Conservation (phyloP, 2,888 invertebrate genomes). For the Ptilodon capucinus region DNA sequence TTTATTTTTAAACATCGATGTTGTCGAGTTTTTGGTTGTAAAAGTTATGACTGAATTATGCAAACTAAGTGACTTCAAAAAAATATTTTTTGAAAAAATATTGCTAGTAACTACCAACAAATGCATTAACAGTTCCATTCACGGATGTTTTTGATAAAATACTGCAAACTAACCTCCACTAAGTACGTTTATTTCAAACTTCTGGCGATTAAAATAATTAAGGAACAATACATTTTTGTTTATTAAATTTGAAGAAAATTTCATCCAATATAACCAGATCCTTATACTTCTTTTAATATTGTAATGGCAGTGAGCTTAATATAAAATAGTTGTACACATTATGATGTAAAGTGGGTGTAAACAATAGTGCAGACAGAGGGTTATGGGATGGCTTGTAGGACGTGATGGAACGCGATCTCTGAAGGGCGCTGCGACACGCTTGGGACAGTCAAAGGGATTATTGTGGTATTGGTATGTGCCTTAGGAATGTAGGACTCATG, state of each 20-base stretch:
- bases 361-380: constrained; percentile 39
- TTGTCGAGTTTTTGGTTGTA: not conserved
- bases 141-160: no score
- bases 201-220: no score
- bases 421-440: not conserved
- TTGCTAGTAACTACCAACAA: not conserved
- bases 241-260: not conserved
- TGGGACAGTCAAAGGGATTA: not conserved
- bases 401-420: constrained; percentile 57
- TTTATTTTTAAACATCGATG: not conserved
- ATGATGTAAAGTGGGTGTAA: constrained; percentile 57
- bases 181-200: not conserved
- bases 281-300: constrained; percentile 17
- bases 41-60: no score
- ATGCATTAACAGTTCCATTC: not conserved
- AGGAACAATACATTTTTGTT: not conserved
- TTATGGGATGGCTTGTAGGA: constrained; percentile 26
- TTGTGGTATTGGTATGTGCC: constrained; percentile 3
- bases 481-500: no score
- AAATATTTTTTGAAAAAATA: no score
- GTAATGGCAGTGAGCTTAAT: constrained; percentile 17
- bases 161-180: not conserved
- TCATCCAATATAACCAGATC: constrained; percentile 11
- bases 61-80: no score
- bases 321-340: constrained; percentile 44